These are phyloP conservation scores for Basileuterus tristriatus DNA, from an alignment of 2,797 vertebrate species.

Conservation along the genomic window DNA sequence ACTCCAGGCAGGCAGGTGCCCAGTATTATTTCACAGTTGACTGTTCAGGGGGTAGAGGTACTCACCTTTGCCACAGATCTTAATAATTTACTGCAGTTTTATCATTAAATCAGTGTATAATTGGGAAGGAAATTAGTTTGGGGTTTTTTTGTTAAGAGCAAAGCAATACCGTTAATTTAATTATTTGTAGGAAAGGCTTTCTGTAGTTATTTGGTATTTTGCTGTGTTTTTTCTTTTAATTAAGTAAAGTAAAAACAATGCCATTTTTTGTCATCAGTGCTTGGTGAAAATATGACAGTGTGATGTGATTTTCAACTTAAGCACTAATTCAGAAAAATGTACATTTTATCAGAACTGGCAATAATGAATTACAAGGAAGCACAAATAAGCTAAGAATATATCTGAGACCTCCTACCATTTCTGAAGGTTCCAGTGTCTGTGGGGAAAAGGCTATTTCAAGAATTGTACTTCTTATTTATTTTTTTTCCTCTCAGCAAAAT, in stretches of 20 bases:
- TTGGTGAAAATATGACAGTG: conserved; percentile 42
- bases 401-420: conserved; percentile 65
- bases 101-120: conserved; percentile 77
- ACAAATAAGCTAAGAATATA: conserved; percentile 56
- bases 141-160: conserved; percentile 1
- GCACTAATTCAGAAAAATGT: neutral
- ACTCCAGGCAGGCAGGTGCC: conserved; percentile 58
- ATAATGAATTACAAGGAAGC: conserved; percentile 49
- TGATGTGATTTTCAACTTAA: conserved; percentile 58
- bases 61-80: conserved; percentile 76
- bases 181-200: conserved; percentile 59
- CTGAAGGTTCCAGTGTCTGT: conserved; percentile 5
- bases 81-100: conserved; percentile 78
- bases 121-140: conserved; percentile 69
- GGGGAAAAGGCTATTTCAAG: conserved; percentile 31
- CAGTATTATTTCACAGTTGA: conserved; percentile 76
- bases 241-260: conserved; percentile 67
- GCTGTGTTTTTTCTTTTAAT: conserved; percentile 48
- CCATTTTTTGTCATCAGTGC: conserved; percentile 61
- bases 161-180: conserved; percentile 56
- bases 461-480: conserved; percentile 9
- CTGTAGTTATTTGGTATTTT: conserved; percentile 41
- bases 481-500: conserved; percentile 9
- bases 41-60: conserved; percentile 64
- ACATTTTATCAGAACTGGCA: conserved; percentile 19